Percentiles rank a stretch among this genome's conserved stretches.
phyloP scores from a whole-genome alignment of 2,888 invertebrate species.

The Pemphredon lugubris region DNA sequence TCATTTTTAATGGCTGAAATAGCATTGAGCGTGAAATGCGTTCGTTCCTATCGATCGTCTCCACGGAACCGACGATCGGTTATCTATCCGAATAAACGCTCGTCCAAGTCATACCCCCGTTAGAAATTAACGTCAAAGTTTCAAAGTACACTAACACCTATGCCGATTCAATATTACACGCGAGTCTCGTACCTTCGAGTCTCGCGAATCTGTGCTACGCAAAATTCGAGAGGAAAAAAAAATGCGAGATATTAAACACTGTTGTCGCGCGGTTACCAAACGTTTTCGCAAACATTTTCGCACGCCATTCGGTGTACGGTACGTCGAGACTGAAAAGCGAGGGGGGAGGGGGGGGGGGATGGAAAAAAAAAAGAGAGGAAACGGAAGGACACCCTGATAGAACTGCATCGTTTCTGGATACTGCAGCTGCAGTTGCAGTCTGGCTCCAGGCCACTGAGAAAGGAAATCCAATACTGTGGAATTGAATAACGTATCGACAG shows the following conservation, averaged over 20 bases:
- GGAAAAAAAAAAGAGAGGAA: constrained; percentile 1
- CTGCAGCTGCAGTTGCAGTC: constrained; percentile 39
- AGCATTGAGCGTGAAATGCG: constrained; percentile 31
- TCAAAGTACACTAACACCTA: no score
- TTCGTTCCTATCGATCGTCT: constrained; percentile 19
- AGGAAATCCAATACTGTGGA: constrained; percentile 62
- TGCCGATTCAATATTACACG: no score
- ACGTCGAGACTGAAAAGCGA: constrained; percentile 11
- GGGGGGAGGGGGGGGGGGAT: not conserved
- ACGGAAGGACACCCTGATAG: constrained; percentile 27
- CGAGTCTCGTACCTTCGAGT: no score
- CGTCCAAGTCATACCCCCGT: no score
- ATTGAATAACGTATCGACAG: constrained; percentile 70
- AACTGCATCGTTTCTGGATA: constrained; percentile 41
- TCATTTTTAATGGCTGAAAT: constrained; percentile 33
- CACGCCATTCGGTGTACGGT: not conserved
- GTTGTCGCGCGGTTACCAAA: not conserved
- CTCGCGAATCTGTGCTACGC: no score
- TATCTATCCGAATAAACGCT: no score
- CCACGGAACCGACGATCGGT: no score
- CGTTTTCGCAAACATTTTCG: constrained; percentile 37
- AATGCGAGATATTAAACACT: not conserved
- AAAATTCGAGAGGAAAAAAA: no score
- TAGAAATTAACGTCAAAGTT: no score
- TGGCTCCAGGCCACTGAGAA: constrained; percentile 41